A percentile compares a stretch with the other conserved stretches of the same genome.
Evolutionary conservation across 2,797 vertebrate species (phyloP).

Genomic region (Streptopelia turtur): DNA sequence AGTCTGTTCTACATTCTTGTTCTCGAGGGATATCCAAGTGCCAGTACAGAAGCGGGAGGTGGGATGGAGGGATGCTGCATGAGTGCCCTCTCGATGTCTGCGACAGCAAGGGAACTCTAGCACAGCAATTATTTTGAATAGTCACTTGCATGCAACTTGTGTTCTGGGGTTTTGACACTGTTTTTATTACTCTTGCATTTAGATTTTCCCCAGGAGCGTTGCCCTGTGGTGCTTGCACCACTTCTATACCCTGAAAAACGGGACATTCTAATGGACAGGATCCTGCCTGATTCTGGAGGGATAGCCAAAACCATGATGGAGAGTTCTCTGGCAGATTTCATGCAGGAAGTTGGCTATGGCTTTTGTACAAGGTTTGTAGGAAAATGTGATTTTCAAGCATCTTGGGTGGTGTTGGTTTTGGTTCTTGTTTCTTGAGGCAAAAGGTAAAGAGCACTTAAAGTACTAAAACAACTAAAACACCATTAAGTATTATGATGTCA

Average conservation of each 20-base stretch:
- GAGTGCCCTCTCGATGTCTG: background rate
- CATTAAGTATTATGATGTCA: fast-evolving
- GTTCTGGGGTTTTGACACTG: background rate
- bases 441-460: background rate
- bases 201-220: conserved; percentile 99
- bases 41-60: background rate
- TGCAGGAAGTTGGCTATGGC: conserved; percentile 99
- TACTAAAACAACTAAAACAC: background rate
- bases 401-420: background rate
- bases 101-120: background rate
- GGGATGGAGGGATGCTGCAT: background rate
- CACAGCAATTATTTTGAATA: background rate
- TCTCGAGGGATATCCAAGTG: background rate
- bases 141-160: background rate
- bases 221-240: conserved; percentile 99
- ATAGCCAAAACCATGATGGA: conserved; percentile 99
- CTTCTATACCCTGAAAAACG: conserved; percentile 99
- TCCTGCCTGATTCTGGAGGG: conserved; percentile 99
- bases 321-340: conserved; percentile 98
- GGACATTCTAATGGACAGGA: conserved; percentile 99
- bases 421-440: background rate
- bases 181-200: background rate
- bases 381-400: background rate
- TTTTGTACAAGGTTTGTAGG: conserved; percentile 94
- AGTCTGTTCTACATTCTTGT: background rate